Percentiles rank a stretch among this genome's conserved stretches.
Conservation (phyloP, 2,113 vertebrate species). For the Crotophaga sulcirostris region DNA sequence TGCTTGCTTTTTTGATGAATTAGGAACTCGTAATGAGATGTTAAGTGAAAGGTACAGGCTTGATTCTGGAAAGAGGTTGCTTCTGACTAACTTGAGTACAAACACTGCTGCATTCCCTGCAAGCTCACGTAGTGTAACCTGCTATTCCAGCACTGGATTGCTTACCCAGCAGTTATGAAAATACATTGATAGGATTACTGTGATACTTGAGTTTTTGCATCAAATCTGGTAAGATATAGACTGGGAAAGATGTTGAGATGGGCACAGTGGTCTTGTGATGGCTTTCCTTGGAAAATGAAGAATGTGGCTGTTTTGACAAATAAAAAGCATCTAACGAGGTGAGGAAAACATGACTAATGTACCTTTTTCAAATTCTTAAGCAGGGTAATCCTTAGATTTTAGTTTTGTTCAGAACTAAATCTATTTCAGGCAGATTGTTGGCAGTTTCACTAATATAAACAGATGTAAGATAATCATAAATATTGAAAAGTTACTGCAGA, state of each 20-base stretch:
- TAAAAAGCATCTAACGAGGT: not conserved
- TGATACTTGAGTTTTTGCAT: not conserved
- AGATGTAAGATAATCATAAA: not conserved
- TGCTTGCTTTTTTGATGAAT: not conserved
- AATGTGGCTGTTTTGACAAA: not conserved
- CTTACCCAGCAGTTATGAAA: not conserved
- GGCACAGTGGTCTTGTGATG: not conserved
- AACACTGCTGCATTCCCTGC: fast-evolving
- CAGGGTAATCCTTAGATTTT: not conserved
- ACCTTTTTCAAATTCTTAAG: not conserved
- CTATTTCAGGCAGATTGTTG: not conserved
- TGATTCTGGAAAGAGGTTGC: not conserved
- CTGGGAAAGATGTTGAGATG: not conserved
- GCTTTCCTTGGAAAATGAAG: not conserved
- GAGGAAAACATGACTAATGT: not conserved
- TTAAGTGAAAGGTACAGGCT: not conserved
- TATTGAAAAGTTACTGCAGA: not conserved
- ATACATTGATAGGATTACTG: too few relatives aligned
- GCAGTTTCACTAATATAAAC: not conserved
- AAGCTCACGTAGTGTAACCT: not conserved
- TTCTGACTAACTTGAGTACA: not conserved
- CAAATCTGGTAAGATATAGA: not conserved
- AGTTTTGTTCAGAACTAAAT: not conserved
- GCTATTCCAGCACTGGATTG: not conserved
- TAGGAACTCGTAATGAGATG: not conserved